A percentile compares a stretch with the other conserved stretches of the same genome.
These are phyloP conservation scores for Colaptes auratus DNA, from an alignment of 2,113 vertebrate genomes.

Conservation along the genomic window DNA sequence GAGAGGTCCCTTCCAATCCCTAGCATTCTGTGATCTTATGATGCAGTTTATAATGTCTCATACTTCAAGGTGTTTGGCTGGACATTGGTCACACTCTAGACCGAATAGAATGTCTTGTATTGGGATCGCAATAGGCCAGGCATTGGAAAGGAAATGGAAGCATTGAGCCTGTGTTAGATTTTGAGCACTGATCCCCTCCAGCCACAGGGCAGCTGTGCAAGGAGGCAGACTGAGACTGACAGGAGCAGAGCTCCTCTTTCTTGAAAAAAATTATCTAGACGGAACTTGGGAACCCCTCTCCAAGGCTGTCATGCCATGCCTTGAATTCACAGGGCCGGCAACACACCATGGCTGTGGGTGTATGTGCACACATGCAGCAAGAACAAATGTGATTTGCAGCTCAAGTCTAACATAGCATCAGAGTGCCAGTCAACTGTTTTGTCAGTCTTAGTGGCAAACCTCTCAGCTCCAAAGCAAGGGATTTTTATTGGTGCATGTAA, in stretches of 20 bases:
- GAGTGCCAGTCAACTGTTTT: not conserved
- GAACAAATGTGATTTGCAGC: not conserved
- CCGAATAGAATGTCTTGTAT: not conserved
- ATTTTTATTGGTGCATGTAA: not conserved
- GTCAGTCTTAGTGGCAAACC: not conserved
- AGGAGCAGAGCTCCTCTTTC: not conserved
- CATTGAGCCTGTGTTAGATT: not conserved
- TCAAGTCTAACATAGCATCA: not conserved
- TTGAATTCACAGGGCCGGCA: not conserved
- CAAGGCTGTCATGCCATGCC: not conserved
- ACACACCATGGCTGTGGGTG: not conserved
- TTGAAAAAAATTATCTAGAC: rapidly evolving
- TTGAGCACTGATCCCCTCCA: not conserved
- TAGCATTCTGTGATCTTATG: no score
- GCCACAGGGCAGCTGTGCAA: not conserved
- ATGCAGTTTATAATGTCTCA: not conserved
- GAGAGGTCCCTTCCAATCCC: no score
- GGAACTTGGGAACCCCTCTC: not conserved
- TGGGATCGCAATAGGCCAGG: not conserved
- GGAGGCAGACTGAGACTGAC: not conserved
- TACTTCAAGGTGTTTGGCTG: not conserved
- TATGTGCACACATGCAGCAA: not conserved
- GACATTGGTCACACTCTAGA: not conserved
- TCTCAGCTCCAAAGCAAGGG: not conserved
- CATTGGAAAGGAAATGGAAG: not conserved